These are phyloP conservation scores for Cyphomyrus plagiostoma DNA, from an alignment of 2,113 vertebrate species.

Conservation along the genomic window DNA sequence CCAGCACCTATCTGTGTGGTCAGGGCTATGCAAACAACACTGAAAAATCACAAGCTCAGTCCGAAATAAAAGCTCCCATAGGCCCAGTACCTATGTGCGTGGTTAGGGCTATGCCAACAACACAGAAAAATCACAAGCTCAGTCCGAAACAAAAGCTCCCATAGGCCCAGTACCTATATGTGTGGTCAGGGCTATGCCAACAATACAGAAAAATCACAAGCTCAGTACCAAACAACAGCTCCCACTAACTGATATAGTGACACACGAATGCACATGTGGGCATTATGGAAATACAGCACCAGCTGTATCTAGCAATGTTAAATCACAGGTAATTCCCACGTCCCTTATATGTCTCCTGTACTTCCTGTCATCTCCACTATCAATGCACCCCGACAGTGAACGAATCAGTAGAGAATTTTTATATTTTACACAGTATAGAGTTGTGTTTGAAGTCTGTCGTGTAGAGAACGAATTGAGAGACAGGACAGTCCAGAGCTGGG, in stretches of 20 bases:
- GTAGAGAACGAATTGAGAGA: background rate
- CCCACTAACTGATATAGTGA: background rate
- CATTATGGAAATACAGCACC: background rate
- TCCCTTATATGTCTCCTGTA: background rate
- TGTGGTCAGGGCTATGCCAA: background rate
- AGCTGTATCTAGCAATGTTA: background rate
- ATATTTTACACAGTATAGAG: background rate
- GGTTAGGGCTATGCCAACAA: background rate
- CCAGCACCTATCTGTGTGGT: background rate
- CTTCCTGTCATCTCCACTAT: background rate
- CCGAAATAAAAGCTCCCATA: background rate
- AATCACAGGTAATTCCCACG: background rate
- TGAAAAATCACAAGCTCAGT: too few relatives aligned
- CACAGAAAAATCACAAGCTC: background rate
- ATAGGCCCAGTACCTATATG: background rate
- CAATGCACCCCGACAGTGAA: background rate
- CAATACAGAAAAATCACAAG: background rate
- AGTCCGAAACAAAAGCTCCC: background rate
- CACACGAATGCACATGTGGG: background rate
- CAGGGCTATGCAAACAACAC: background rate
- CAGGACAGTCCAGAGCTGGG: background rate
- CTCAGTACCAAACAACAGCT: background rate
- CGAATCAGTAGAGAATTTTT: background rate
- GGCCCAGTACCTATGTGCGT: background rate
- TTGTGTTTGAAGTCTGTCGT: background rate